Evolutionary conservation across 2,113 vertebrate genomes (phyloP).

Genomic region (Mola mola): DNA sequence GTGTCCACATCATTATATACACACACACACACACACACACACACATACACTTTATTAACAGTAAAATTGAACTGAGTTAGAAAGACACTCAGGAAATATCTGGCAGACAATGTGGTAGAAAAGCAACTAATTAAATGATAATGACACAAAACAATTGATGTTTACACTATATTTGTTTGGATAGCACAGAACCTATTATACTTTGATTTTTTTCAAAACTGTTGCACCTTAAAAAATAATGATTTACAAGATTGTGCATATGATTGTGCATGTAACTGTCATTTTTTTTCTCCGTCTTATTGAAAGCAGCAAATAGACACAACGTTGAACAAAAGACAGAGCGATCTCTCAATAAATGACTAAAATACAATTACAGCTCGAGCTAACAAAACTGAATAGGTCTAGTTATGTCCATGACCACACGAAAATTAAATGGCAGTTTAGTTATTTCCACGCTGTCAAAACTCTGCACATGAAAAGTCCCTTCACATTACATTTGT

Average conservation of each 20-base stretch:
- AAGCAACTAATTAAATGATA: too few relatives aligned
- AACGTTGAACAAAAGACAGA: background rate
- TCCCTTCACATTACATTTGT: conserved; percentile 34
- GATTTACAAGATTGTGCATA: background rate
- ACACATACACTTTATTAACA: too few relatives aligned
- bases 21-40: too few relatives aligned
- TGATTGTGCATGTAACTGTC: background rate
- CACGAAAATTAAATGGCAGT: conserved; percentile 17
- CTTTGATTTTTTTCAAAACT: background rate
- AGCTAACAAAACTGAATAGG: background rate
- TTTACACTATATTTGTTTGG: too few relatives aligned
- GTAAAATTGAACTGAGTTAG: too few relatives aligned
- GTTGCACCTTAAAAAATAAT: background rate
- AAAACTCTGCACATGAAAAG: conserved; percentile 13
- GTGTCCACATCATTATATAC: too few relatives aligned
- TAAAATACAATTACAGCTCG: background rate
- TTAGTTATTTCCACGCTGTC: conserved; percentile 15
- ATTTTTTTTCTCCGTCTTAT: too few relatives aligned
- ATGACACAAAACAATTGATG: too few relatives aligned
- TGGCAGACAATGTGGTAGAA: too few relatives aligned
- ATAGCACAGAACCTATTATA: too few relatives aligned
- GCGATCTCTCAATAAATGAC: background rate
- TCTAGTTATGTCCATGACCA: conserved; percentile 16
- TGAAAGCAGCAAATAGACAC: background rate
- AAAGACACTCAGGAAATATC: too few relatives aligned